Evolutionary conservation across 2,888 invertebrate species (phyloP).

Genomic region (Cotesia congregata): DNA sequence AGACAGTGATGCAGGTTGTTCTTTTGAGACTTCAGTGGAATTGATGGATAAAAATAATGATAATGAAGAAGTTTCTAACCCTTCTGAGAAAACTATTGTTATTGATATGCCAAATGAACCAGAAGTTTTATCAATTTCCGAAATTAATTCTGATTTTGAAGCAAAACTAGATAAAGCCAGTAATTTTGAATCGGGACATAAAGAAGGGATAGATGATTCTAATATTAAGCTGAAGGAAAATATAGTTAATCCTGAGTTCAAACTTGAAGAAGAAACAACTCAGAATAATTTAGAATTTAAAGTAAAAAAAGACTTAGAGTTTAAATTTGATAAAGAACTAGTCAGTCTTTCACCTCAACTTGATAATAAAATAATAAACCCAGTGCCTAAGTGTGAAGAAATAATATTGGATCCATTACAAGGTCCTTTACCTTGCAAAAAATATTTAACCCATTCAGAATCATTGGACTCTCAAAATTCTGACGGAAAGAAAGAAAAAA

Average conservation of each 20-base stretch:
- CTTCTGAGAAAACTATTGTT: neutral
- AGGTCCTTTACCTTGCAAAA: conserved; percentile 27
- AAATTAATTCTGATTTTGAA: no score
- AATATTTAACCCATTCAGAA: conserved; percentile 22
- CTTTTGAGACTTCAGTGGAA: neutral
- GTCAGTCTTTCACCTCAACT: neutral
- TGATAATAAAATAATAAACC: neutral
- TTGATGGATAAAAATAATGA: neutral
- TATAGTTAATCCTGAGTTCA: no score
- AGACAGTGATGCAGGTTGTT: neutral
- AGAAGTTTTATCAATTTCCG: neutral
- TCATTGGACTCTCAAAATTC: conserved; percentile 25
- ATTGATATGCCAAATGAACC: neutral
- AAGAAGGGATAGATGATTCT: no score
- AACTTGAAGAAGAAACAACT: neutral
- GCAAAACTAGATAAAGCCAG: no score
- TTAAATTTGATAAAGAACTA: neutral
- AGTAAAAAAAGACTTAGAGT: neutral
- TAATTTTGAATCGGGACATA: no score
- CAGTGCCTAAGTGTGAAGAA: neutral
- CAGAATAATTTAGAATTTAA: neutral
- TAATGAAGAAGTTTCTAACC: neutral
- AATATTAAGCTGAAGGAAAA: no score
- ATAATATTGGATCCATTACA: neutral
- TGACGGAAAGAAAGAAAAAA: conserved; percentile 42